Evolutionary conservation across 2,797 vertebrate species (phyloP).

Genomic region (Columba guinea): DNA sequence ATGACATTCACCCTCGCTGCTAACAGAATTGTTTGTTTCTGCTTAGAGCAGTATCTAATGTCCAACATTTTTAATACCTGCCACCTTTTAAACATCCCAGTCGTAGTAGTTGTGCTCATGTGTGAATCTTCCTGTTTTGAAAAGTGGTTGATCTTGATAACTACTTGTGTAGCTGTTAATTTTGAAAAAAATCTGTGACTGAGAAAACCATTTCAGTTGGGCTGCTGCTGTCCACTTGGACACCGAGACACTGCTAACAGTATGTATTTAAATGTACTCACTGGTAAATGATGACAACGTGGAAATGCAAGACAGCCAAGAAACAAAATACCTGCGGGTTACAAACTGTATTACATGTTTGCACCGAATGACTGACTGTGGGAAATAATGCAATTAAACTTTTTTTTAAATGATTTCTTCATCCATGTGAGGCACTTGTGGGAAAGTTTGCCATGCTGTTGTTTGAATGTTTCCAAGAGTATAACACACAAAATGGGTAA

Average conservation of each 20-base stretch:
- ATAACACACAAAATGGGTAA: not conserved
- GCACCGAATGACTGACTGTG: not conserved
- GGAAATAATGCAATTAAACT: not conserved
- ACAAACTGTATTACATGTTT: not conserved
- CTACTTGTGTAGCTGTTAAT: not conserved
- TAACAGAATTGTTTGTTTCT: fast-evolving
- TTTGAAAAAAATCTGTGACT: too few species aligned
- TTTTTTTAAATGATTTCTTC: not conserved
- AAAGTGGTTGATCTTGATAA: not conserved
- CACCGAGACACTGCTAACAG: fast-evolving
- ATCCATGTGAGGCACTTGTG: fast-evolving
- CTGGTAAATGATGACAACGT: not conserved
- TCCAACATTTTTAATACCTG: not conserved
- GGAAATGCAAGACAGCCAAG: not conserved
- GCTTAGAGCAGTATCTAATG: fast-evolving
- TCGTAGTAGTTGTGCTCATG: not conserved
- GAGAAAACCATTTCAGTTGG: not conserved
- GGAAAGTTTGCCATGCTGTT: fast-evolving
- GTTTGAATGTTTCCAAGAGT: not conserved
- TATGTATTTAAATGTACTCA: not conserved
- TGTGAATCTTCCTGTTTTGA: not conserved
- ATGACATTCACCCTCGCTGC: fast-evolving
- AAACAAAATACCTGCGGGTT: not conserved
- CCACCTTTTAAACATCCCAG: not conserved
- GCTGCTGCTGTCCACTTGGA: not conserved